Conservation (phyloP, 2,888 invertebrate genomes). For the Hartigia nigra region DNA sequence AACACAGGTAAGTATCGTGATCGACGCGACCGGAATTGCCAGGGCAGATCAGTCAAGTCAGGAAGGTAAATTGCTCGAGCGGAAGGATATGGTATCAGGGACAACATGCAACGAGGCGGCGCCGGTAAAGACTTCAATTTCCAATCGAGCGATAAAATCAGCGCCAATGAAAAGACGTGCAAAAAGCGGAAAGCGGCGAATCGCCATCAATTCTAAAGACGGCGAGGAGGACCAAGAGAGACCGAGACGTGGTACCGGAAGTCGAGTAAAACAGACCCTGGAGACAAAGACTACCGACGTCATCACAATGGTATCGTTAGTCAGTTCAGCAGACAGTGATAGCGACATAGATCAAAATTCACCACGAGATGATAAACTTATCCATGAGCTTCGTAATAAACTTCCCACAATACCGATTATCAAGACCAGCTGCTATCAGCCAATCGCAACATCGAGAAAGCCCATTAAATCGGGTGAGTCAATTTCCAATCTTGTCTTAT, state of each 20-base stretch:
- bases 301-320: conserved; percentile 76
- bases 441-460: conserved; percentile 37
- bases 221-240: conserved; percentile 29
- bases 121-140: conserved; percentile 25
- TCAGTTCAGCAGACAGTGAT: conserved; percentile 76
- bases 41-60: conserved; percentile 8
- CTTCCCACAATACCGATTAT: conserved; percentile 61
- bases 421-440: conserved; percentile 39
- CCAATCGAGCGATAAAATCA: conserved; percentile 51
- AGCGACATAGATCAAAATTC: conserved; percentile 65
- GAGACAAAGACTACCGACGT: conserved; percentile 58
- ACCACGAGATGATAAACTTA: conserved; percentile 56
- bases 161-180: conserved; percentile 54
- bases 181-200: conserved; percentile 51
- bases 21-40: conserved; percentile 42
- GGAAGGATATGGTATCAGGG: conserved; percentile 23
- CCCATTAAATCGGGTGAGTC: conserved; percentile 57
- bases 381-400: conserved; percentile 57
- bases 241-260: conserved; percentile 16
- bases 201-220: conserved; percentile 33
- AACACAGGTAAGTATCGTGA: conserved; percentile 52
- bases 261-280: conserved; percentile 24
- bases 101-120: conserved; percentile 20
- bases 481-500: neutral
- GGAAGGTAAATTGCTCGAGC: conserved; percentile 17